Evolutionary conservation across 2,888 invertebrate genomes (phyloP), one percentile per base, ranked within the genome.

Genomic region (Helobdella robusta): DNA sequence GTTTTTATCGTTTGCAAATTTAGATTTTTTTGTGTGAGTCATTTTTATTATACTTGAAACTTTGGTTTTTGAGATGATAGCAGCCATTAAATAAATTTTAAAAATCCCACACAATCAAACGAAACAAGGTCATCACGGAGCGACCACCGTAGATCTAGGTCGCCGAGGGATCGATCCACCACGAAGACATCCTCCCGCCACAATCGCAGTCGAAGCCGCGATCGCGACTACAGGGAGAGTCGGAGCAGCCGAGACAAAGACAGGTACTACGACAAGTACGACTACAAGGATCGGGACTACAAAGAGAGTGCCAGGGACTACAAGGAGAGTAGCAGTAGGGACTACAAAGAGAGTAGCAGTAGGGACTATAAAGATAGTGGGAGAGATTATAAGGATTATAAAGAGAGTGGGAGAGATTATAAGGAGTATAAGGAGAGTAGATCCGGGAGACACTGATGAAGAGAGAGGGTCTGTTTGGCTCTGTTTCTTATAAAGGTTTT

Each of bases 131-230:
- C 35, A n/a, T 65, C 66, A 30, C 66, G 56, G 67, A 74, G 74
- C 65, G 74, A 75, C 58, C 74, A 75, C 15, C 70, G 80, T 67
- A 85, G 91, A 73, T 91, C 91, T 30, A 70, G 92, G 73, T 90
- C 90, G 65, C 85, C 91, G 73, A 90, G 90, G 73, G 84, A 80
- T 61, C 77, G 79, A 34, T 72, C 78, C 5, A 73, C 75, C 62
- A 75, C 76, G 69, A 70, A 75, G 48, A 20, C 52, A 25, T 56
- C 56, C 56, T 56, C 56, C 2, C 18, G 48, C 32, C 73, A 79
- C 20, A 68, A 65, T n/a, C 73, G 80, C 36, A 77, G 78, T 18
- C 72, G 79, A 36, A 78, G 78, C 67, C 73, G 80, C 8, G 86
- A 78, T 67, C 72, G 80, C 6, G 86, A 84, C 66, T 81, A 85